These are phyloP conservation scores for Paraescarpia echinospica DNA, from an alignment of 1,140 invertebrate genomes.

Conservation along the genomic window DNA sequence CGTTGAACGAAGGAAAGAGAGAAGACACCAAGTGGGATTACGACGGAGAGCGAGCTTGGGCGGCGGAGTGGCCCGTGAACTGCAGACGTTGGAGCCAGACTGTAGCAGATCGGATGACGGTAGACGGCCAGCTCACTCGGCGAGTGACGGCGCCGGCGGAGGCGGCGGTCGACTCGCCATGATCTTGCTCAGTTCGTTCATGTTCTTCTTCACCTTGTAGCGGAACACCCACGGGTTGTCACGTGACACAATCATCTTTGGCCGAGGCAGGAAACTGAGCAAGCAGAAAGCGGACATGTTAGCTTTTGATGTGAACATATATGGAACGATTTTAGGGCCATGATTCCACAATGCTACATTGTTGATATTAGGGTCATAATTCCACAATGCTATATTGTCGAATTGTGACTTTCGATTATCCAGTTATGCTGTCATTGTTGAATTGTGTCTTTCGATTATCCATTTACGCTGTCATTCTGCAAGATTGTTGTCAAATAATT, in stretches of 20 bases:
- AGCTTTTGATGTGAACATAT: background rate
- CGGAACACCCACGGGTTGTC: conserved; percentile 16
- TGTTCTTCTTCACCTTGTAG: conserved; percentile 17
- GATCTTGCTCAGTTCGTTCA: conserved; percentile 18
- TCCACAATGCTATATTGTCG: too few species aligned
- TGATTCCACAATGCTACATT: too few species aligned
- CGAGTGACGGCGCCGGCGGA: background rate
- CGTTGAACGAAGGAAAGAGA: background rate
- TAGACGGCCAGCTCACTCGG: background rate
- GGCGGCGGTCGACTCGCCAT: conserved; percentile 6
- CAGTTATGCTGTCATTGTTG: too few species aligned
- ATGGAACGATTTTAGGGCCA: too few species aligned
- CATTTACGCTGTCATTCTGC: too few species aligned
- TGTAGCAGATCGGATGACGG: background rate
- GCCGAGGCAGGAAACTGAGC: conserved; percentile 9
- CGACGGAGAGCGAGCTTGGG: background rate
- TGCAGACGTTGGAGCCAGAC: background rate
- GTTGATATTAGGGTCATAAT: too few species aligned
- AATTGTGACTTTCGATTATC: too few species aligned
- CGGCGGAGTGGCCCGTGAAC: background rate
- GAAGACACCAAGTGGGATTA: background rate
- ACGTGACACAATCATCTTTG: conserved; percentile 8
- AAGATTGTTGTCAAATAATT: too few species aligned
- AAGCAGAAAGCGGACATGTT: background rate
- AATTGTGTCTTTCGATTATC: too few species aligned